Conservation (phyloP, 2,113 vertebrate genomes). For the Neolamprologus fasciatus region DNA sequence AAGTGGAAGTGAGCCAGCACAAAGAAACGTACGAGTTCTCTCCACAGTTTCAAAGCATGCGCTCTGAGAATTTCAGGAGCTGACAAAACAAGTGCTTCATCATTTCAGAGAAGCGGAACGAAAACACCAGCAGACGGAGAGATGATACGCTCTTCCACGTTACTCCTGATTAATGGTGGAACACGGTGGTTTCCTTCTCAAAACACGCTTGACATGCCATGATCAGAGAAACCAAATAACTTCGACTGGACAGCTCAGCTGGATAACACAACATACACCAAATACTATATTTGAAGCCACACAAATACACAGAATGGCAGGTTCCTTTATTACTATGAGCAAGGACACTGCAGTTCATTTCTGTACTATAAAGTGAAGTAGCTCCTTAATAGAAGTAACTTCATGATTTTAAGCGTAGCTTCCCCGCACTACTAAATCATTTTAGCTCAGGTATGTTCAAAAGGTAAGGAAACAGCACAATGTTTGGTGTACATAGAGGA, state of each 20-base stretch:
- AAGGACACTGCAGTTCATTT: not conserved
- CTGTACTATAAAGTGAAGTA: not conserved
- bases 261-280: not conserved
- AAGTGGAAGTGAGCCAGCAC: not conserved
- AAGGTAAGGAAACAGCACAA: not conserved
- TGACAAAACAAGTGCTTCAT: conserved; percentile 36
- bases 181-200: conserved; percentile 31
- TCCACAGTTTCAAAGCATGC: not conserved
- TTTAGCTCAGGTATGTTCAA: not conserved
- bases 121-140: not conserved
- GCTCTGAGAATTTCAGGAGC: conserved; percentile 1
- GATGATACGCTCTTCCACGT: not conserved
- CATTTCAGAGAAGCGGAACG: not conserved
- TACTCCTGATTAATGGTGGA: conserved; percentile 28
- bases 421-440: not conserved
- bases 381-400: not conserved
- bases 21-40: conserved; percentile 13
- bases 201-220: conserved; percentile 20
- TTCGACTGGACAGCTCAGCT: not conserved
- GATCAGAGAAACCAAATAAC: conserved; percentile 1
- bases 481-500: not conserved
- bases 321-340: not conserved
- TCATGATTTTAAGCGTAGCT: not conserved
- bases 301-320: not conserved
- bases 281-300: not conserved